A percentile compares a stretch with the other conserved stretches of the same genome.
These are phyloP conservation scores for Lottia gigantea DNA, from an alignment of 2,888 invertebrate genomes.

Conservation along the genomic window DNA sequence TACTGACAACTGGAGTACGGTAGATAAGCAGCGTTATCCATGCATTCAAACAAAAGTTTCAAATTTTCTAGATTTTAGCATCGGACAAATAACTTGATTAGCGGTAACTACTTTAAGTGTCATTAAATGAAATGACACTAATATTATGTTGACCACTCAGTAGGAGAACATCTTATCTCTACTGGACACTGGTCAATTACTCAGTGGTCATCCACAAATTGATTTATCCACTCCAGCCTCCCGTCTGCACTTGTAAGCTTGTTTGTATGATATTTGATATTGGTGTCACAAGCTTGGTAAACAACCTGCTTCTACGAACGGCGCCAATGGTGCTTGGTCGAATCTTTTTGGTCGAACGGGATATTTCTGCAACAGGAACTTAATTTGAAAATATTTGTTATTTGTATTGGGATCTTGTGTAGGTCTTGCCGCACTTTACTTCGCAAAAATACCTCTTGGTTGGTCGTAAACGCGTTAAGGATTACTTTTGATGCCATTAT, in stretches of 20 bases:
- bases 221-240: background rate
- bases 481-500: no score
- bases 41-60: no score
- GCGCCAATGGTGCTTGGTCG: background rate
- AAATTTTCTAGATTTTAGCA: no score
- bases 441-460: no score
- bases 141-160: conserved; percentile 8
- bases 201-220: background rate
- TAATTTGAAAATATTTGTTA: no score
- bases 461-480: no score
- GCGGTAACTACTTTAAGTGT: conserved; percentile 1
- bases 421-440: no score
- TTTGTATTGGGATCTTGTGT: no score
- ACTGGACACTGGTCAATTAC: background rate
- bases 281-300: background rate
- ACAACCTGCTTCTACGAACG: background rate
- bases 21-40: no score
- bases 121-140: conserved; percentile 8
- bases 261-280: no score
- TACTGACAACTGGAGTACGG: no score
- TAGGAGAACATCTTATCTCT: conserved; percentile 5
- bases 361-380: no score
- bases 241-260: background rate
- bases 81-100: background rate
- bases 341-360: background rate